phyloP scores from a whole-genome alignment of 2,888 invertebrate genomes.

The Dromius quadrimaculatus region DNA sequence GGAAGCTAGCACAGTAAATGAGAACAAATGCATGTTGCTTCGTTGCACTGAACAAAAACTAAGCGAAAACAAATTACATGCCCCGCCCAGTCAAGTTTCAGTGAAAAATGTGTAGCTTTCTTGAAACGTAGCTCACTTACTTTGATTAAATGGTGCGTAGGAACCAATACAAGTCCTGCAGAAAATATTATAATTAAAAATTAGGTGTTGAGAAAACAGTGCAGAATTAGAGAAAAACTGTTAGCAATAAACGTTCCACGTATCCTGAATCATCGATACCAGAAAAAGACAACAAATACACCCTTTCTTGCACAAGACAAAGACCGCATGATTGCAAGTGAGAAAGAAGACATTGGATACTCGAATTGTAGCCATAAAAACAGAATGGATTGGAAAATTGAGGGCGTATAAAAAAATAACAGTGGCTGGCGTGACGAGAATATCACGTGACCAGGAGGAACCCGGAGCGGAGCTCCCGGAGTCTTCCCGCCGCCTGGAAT shows the following conservation, averaged over 20 bases:
- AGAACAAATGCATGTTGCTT: conserved; percentile 28
- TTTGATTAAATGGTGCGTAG: conserved; percentile 20
- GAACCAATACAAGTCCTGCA: conserved; percentile 14
- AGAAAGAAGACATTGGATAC: conserved; percentile 51
- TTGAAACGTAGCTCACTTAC: conserved; percentile 16
- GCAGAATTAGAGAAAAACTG: conserved; percentile 38
- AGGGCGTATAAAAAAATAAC: conserved; percentile 50
- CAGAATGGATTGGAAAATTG: conserved; percentile 52
- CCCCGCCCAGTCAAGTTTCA: conserved; percentile 31
- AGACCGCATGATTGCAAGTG: conserved; percentile 21
- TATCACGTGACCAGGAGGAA: conserved; percentile 36
- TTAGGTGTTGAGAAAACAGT: conserved; percentile 7
- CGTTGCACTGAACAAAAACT: conserved; percentile 37
- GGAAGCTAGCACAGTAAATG: conserved; percentile 1
- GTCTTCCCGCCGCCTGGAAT: conserved; percentile 25
- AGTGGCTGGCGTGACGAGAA: conserved; percentile 45
- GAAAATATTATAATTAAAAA: too few species aligned
- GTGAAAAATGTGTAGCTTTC: conserved; percentile 33
- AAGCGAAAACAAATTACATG: conserved; percentile 46
- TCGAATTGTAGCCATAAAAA: conserved; percentile 50
- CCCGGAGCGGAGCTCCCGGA: conserved; percentile 2
- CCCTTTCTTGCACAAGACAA: background rate
- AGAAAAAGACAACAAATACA: conserved; percentile 22
- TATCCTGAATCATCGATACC: conserved; percentile 29
- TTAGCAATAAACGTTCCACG: conserved; percentile 42